A percentile compares a stretch with the other conserved stretches of the same genome.
Conservation (phyloP, 2,113 vertebrate genomes). For the Nannospalax galili region DNA sequence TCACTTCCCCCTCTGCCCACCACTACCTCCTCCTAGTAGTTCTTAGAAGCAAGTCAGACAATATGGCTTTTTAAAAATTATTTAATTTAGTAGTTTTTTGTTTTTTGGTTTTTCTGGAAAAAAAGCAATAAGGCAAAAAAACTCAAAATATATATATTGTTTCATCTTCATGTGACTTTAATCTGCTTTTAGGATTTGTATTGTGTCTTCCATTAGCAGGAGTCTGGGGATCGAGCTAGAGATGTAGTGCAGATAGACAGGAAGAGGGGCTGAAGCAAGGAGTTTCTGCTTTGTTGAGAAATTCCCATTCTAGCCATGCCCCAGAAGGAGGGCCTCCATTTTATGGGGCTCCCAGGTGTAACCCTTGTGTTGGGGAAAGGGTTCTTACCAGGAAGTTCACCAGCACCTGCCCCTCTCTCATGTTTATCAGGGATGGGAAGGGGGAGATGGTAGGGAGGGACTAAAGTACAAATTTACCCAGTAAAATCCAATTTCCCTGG, state of each 20-base stretch:
- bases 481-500: not conserved
- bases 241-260: conserved; percentile 52
- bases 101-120: conserved; percentile 77
- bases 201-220: conserved; percentile 64
- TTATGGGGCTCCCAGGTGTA: not conserved
- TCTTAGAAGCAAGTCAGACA: conserved; percentile 38
- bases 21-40: not conserved
- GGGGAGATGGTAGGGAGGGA: not conserved
- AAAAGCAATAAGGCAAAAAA: conserved; percentile 80
- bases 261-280: not conserved
- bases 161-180: conserved; percentile 68
- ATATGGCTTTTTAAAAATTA: conserved; percentile 83
- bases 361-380: not conserved
- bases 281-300: not conserved
- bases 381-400: not conserved
- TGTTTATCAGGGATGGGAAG: not conserved
- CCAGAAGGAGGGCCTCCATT: not conserved
- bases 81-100: conserved; percentile 84
- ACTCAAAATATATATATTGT: conserved; percentile 79
- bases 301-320: not conserved
- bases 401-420: not conserved
- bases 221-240: conserved; percentile 53
- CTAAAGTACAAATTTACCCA: not conserved
- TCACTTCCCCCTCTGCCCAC: not conserved
- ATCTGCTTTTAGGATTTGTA: conserved; percentile 70